Evolutionary conservation across 1,140 invertebrate species (phyloP), one percentile per base, ranked within the genome.

Genomic region (Asobara japonica): DNA sequence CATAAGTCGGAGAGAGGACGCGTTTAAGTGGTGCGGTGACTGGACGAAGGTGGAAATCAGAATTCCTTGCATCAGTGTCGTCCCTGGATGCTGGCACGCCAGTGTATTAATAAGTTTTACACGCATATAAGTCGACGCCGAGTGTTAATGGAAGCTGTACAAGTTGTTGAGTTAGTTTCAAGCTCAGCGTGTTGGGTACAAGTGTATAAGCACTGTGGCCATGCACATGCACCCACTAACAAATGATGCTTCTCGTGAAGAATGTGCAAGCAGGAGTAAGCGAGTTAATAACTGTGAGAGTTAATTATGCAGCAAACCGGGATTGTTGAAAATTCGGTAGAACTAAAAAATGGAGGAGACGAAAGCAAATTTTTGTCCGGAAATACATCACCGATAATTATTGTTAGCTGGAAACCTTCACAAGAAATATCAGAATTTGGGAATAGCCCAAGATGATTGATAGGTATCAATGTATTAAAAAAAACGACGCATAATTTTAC

Each of bases 31-130:
- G n/a, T 56, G 25, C 13, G 51, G 20, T 11, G 31, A 36, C 11
- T 5, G 11, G 31, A 36, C 41, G 7, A 56, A 56, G 20, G 13
- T 2, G 18, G 51, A 56, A 22, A 20, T 2, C n/a, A 25, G 22
- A 18, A 56, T 56, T 56, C 51, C 51, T 56, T 56, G 51, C 51
- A 56, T 56, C 51, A 56, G 18, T 27, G 51, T 56, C 51, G 7
- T 25, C 22, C 13, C 22, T n/a, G n/a, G n/a, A 56, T 56, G 22
- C 16, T 11, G 22, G 25, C 51, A 25, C 20, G 20, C 18, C 51
- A 20, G 22, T 27, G 18, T 56, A 56, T 25, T 56, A 56, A 56
- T 56, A 56, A 56, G 20, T 56, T 56, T 22, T 56, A 56, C 51
- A 56, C 51, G 51, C 51, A 25, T 56, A 56, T 56, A 56, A 56